A percentile compares a stretch with the other conserved stretches of the same genome.
These are phyloP conservation scores for Pachycephala philippinensis DNA, from an alignment of 2,113 vertebrate species.

Conservation along the genomic window DNA sequence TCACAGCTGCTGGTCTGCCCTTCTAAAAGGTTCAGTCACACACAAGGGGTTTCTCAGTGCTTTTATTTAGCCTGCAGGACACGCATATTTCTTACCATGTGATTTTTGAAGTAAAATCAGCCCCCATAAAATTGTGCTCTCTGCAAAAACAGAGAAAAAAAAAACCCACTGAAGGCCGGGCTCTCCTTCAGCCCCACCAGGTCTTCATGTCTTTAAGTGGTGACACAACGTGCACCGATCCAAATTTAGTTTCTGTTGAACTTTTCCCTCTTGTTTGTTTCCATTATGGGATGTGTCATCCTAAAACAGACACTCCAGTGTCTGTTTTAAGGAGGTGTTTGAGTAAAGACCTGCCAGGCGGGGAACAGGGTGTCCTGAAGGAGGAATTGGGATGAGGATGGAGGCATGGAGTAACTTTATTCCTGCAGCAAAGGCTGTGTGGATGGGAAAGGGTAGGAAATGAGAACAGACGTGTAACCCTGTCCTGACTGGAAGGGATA, in stretches of 20 bases:
- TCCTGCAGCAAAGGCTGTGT: neutral
- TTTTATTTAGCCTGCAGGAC: neutral
- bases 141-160: neutral
- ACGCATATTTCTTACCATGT: accelerated
- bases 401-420: neutral
- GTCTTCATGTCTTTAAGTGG: neutral
- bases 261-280: neutral
- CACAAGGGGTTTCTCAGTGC: neutral
- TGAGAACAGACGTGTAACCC: neutral
- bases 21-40: neutral
- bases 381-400: neutral
- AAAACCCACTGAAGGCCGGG: neutral
- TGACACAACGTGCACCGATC: neutral
- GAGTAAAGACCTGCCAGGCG: neutral
- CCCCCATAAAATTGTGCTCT: neutral
- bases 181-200: neutral
- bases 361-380: neutral
- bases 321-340: neutral
- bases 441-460: neutral
- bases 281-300: neutral
- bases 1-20: neutral
- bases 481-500: neutral
- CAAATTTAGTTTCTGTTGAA: neutral
- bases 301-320: neutral
- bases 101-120: neutral